Base-by-base conservation (phyloP, 2,888 invertebrate species). In the Pandemis corylana region DNA sequence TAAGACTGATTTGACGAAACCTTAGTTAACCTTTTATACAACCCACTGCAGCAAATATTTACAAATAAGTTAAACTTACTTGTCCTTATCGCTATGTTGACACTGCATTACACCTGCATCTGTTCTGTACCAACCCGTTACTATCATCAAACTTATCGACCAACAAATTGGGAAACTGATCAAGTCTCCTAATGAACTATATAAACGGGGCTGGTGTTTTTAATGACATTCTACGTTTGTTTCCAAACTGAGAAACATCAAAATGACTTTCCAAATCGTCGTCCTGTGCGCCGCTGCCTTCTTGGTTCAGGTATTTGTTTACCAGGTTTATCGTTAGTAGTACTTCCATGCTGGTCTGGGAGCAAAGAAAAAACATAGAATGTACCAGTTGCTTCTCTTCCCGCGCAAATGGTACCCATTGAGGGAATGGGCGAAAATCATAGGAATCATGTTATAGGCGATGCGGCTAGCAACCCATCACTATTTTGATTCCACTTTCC, bases 201-300 rank as follows among this genome's bases (percentile, higher is more conserved):
- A 36, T 2, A 28, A 66, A 51, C 13, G n/a, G 4, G 28, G 28
- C 2, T 36, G 28, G 28, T 4, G 28, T 36, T 36, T 36, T 36
- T 36, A 36, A 36, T 36, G 28, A 2, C 65, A 61, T 61, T 67
- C 61, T n/a, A 59, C 56, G 65, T 41, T 51, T 13, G 28, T 1
- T 20, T 6, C 0, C 28, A 49, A 15, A 44, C 13, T 5, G 20
- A 44, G 28, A 28, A 20, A 49, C 28, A 46, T 9, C 5, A 68
- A 62, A 56, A 73, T 73, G 72, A 53, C 56, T 36, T 64, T 68
- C 15, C 44, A 68, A 46, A 53, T 20, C 42, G n/a, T 64, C n/a
- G 42, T 73, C 13, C 36, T 72, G 15, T 68, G 72, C 63, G 53
- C 46, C 28, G 53, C 72, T 12, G 68, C 72, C 12, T 53, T 68